Percentiles rank a stretch among this genome's conserved stretches.
Evolutionary conservation across 1,140 invertebrate genomes (phyloP).

Genomic region (Rhyacophila brunnea): DNA sequence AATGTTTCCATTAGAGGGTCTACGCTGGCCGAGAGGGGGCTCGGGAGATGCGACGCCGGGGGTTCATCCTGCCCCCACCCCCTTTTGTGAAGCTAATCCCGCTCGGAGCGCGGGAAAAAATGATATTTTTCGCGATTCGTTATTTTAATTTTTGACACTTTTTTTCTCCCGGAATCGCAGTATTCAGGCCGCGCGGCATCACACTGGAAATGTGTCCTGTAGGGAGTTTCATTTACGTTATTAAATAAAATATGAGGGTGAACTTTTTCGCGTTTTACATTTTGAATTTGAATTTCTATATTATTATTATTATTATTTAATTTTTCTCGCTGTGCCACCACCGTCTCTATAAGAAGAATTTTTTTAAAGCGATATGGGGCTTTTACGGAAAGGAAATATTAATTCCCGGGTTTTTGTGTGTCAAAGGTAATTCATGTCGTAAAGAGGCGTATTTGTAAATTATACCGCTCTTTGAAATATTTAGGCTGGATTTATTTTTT

Average conservation of each 20-base stretch:
- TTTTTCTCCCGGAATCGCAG: conserved; percentile 31
- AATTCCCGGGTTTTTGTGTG: conserved; percentile 27
- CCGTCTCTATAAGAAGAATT: conserved; percentile 14
- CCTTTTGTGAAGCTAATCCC: conserved; percentile 26
- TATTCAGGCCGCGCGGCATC: conserved; percentile 21
- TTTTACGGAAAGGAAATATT: conserved; percentile 31
- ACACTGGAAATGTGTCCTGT: conserved; percentile 28
- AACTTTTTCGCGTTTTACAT: conserved; percentile 32
- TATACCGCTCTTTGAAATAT: conserved; percentile 21
- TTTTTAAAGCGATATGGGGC: conserved; percentile 33
- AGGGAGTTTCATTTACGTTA: conserved; percentile 36
- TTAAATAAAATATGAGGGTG: conserved; percentile 37
- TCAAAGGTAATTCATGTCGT: conserved; percentile 32
- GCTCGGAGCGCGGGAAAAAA: conserved; percentile 25
- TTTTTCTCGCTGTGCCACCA: background rate
- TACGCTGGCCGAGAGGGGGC: background rate
- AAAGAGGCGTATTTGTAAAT: conserved; percentile 32
- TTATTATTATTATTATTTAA: conserved; percentile 16
- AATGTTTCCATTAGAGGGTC: conserved; percentile 32
- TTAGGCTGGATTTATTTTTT: too few relatives aligned
- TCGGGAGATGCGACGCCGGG: background rate
- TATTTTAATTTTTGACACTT: conserved; percentile 37
- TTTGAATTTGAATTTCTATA: conserved; percentile 24
- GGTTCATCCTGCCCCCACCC: background rate
- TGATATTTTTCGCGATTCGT: conserved; percentile 34